Conservation (phyloP, 2,797 vertebrate genomes). For the Sebastolobus altivelis region DNA sequence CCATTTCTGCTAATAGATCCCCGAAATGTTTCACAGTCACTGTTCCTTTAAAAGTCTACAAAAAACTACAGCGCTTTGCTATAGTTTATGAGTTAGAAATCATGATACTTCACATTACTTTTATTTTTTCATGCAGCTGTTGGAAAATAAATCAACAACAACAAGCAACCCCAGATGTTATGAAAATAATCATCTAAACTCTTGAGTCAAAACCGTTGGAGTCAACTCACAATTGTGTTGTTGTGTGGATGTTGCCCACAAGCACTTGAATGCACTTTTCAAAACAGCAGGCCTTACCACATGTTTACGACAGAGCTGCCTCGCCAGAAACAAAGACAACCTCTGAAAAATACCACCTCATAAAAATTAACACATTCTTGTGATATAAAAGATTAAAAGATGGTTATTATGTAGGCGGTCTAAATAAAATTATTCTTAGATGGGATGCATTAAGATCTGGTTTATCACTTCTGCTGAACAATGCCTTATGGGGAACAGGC, state of each 20-base stretch:
- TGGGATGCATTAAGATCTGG: background rate
- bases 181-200: background rate
- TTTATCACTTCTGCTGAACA: background rate
- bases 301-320: background rate
- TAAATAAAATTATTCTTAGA: background rate
- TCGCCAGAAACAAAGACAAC: background rate
- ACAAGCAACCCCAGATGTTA: slow-evolving; percentile 1
- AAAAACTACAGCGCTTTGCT: background rate
- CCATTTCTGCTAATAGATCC: too few relatives aligned
- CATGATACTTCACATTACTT: background rate
- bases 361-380: background rate
- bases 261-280: slow-evolving; percentile 2
- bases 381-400: background rate
- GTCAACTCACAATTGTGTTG: background rate
- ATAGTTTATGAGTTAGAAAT: background rate
- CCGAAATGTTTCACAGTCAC: too few relatives aligned
- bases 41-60: background rate
- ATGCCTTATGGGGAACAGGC: background rate
- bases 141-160: background rate
- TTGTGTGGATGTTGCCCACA: background rate
- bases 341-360: too few relatives aligned
- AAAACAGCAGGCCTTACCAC: background rate
- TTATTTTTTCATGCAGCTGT: background rate
- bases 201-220: background rate
- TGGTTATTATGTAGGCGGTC: background rate